Percentiles rank a stretch among this genome's conserved stretches.
Conservation (phyloP, 1,140 invertebrate species). For the Drosophila setifemur region DNA sequence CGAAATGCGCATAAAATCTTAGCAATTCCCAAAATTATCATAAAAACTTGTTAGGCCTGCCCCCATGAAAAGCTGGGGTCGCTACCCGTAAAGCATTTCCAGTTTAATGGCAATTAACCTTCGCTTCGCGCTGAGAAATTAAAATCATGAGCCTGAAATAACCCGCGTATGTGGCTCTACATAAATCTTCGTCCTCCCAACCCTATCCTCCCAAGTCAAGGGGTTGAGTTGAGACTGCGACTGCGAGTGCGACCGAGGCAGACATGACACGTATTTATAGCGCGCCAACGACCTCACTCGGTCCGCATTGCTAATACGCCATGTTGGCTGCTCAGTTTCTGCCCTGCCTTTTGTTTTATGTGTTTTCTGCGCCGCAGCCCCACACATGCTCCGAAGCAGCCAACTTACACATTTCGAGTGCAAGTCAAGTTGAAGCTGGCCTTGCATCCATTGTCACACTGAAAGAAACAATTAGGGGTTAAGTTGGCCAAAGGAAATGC, state of each 20-base stretch:
- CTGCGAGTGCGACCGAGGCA: no score
- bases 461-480: neutral
- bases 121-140: slow-evolving; percentile 61
- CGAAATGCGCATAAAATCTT: slow-evolving; percentile 67
- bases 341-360: slow-evolving; percentile 61
- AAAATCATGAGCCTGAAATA: slow-evolving; percentile 70
- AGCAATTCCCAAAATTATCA: slow-evolving; percentile 59
- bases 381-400: slow-evolving; percentile 9
- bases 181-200: slow-evolving; percentile 50
- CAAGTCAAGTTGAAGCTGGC: slow-evolving; percentile 50
- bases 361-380: slow-evolving; percentile 16
- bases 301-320: slow-evolving; percentile 72
- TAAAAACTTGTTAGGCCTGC: slow-evolving; percentile 58
- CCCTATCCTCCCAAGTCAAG: neutral
- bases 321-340: slow-evolving; percentile 54
- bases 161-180: slow-evolving; percentile 54
- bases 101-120: slow-evolving; percentile 79
- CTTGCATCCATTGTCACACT: slow-evolving; percentile 3
- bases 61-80: slow-evolving; percentile 3
- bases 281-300: slow-evolving; percentile 60
- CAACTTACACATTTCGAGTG: slow-evolving; percentile 28
- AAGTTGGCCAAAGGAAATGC: neutral
- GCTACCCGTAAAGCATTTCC: slow-evolving; percentile 54
- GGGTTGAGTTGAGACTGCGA: slow-evolving; percentile 6
- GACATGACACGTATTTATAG: slow-evolving; percentile 77